Base-by-base conservation (phyloP, 2,113 vertebrate genomes). In the Empidonax alnorum region DNA sequence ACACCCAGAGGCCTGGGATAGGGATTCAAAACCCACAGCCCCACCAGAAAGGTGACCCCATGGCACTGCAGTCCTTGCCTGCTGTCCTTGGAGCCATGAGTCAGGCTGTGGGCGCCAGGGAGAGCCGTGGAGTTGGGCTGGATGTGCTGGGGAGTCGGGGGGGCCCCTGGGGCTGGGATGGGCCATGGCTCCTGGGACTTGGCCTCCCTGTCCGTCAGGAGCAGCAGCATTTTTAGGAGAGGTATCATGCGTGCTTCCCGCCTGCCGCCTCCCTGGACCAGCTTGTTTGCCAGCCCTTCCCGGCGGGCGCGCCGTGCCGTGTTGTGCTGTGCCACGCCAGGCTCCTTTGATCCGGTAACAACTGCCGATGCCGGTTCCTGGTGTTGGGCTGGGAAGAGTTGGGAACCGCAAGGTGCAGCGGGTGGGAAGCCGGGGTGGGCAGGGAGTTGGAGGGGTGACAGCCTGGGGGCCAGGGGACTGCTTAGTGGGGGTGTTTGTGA, bases 191-290 rank as follows among this genome's bases (percentile, higher is more conserved):
- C 69, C 81, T 0, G 15, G 94, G 95, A 96, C 92, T 92, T 7
- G 9, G 87, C 61, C 19, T 3, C 94, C 95, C 87, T 4, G 91
- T 95, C 89, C 27, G 0, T 94, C 94, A 93, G 95, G 97, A 97
- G 95, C 68, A 0, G 87, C 95, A 90, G 89, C 95, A 97, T 97
- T 97, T 97, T 96, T 94, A 55, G 87, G 37, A 84, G 89, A 83
- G 90, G 94, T 13, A 93, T 96, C 84, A 95, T 17, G 56, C 63
- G 9, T 39, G 41, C 80, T 83, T 67, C 53, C 81, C 85, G 4
- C 55, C 68, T 67, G 90, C 94, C 41, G 5, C 83, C 79, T 73
- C 89, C 93, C 85, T 35, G 75, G 91, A 10, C 53, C 2, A 42
- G 79, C 93, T 71, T 49, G 77, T 93, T 94, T 95, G 91, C 86